These are phyloP conservation scores for Ascidia mentula DNA, from an alignment of 23 tunicate genomes.

Conservation along the genomic window DNA sequence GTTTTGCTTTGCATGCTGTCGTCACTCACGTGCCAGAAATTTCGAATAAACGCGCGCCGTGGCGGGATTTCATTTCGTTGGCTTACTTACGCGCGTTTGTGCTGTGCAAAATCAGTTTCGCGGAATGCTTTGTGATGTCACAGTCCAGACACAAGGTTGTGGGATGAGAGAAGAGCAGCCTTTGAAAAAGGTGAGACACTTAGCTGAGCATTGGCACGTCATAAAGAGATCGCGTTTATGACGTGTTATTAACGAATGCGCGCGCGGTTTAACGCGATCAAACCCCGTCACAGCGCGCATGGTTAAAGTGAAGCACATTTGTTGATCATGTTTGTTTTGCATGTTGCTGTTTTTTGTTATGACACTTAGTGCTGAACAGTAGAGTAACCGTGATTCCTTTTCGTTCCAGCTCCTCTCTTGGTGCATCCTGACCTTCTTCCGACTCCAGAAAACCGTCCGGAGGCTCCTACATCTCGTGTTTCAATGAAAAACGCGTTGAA, in stretches of 20 bases:
- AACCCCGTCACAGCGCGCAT: neutral
- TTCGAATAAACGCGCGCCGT: conserved; percentile 7
- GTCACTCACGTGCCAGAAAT: neutral
- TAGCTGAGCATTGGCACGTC: too few species aligned
- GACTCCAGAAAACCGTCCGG: neutral
- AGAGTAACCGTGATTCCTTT: neutral
- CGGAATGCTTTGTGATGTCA: neutral
- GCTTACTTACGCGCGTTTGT: neutral
- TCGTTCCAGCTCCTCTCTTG: neutral
- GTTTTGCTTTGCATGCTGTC: neutral
- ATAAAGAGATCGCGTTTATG: neutral
- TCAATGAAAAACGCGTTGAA: neutral
- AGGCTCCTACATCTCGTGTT: neutral
- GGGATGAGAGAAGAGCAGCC: too few species aligned
- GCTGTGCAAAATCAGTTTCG: neutral
- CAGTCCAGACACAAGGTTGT: too few species aligned
- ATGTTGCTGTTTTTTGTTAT: too few species aligned
- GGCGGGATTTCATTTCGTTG: neutral
- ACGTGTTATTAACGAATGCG: too few species aligned
- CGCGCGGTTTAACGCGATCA: neutral
- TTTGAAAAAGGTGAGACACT: too few species aligned
- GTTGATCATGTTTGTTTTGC: neutral
- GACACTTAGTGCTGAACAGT: neutral
- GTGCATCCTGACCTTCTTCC: neutral
- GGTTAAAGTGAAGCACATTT: neutral